These are phyloP conservation scores for Pteronura brasiliensis DNA, from an alignment of 2,113 vertebrate species.

Conservation along the genomic window DNA sequence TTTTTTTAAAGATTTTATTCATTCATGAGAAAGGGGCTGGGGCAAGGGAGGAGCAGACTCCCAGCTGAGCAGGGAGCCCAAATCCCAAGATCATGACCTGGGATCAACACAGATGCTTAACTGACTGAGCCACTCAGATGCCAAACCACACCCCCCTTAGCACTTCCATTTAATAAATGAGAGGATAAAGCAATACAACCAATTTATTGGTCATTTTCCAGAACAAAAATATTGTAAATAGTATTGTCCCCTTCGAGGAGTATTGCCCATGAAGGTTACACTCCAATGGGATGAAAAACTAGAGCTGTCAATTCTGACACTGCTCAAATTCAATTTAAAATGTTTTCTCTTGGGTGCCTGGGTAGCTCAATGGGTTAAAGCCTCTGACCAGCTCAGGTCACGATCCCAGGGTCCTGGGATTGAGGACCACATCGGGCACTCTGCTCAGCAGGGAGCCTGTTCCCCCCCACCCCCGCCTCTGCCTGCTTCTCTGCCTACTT, in stretches of 20 bases:
- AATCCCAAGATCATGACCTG: neutral
- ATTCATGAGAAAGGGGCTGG: neutral
- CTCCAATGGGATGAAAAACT: neutral
- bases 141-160: neutral
- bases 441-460: no score
- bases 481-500: no score
- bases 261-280: neutral
- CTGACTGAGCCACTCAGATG: neutral
- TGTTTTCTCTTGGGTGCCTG: neutral
- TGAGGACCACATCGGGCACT: no score
- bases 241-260: neutral
- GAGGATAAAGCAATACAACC: neutral
- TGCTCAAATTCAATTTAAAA: neutral
- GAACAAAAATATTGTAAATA: conserved; percentile 12
- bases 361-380: no score
- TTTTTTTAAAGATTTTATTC: neutral
- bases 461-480: no score
- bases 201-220: conserved; percentile 2
- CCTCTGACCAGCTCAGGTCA: no score
- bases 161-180: conserved; percentile 9
- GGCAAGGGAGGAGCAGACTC: neutral
- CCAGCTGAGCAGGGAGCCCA: neutral
- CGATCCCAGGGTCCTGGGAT: no score
- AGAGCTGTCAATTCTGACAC: neutral
- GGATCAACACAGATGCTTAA: neutral